These are phyloP conservation scores for Gobius niger DNA, from an alignment of 2,113 vertebrate genomes.

Conservation along the genomic window DNA sequence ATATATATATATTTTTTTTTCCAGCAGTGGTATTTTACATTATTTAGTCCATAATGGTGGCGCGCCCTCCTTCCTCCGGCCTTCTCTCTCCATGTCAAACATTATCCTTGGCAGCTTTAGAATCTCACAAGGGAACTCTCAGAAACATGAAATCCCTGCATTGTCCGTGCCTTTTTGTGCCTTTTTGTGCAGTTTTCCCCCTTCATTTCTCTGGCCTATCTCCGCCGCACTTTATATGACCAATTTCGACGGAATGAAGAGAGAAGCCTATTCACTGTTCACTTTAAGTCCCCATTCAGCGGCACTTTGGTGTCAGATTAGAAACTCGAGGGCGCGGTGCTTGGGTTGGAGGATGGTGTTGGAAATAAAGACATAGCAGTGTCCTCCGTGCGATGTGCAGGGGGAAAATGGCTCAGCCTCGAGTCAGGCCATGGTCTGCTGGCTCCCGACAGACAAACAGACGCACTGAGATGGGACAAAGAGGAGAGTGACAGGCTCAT, in stretches of 20 bases:
- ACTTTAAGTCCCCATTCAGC: constrained; percentile 27
- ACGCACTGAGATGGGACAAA: constrained; percentile 35
- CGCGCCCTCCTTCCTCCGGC: too few relatives aligned
- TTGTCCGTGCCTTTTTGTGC: constrained; percentile 33
- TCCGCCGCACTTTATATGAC: constrained; percentile 19
- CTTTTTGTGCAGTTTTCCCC: constrained; percentile 31
- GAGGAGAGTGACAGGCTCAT: constrained; percentile 7
- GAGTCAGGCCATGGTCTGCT: constrained; percentile 18
- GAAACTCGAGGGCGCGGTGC: constrained; percentile 8
- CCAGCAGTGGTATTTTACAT: too few relatives aligned
- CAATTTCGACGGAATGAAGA: constrained; percentile 29
- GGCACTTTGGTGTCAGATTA: constrained; percentile 6
- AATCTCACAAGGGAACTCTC: background rate
- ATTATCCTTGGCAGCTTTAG: background rate
- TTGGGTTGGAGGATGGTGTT: constrained; percentile 5
- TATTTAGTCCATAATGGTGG: too few relatives aligned
- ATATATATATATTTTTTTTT: too few relatives aligned
- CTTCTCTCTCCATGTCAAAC: background rate
- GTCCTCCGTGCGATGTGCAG: constrained; percentile 3
- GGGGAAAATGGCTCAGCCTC: constrained; percentile 26
- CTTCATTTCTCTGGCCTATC: constrained; percentile 22
- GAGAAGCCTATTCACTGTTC: constrained; percentile 13
- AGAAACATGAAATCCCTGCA: constrained; percentile 29
- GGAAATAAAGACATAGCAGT: constrained; percentile 31
- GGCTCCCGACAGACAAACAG: constrained; percentile 13